Conservation (phyloP, 2,888 invertebrate species). For the Drosophila flavopinicola region DNA sequence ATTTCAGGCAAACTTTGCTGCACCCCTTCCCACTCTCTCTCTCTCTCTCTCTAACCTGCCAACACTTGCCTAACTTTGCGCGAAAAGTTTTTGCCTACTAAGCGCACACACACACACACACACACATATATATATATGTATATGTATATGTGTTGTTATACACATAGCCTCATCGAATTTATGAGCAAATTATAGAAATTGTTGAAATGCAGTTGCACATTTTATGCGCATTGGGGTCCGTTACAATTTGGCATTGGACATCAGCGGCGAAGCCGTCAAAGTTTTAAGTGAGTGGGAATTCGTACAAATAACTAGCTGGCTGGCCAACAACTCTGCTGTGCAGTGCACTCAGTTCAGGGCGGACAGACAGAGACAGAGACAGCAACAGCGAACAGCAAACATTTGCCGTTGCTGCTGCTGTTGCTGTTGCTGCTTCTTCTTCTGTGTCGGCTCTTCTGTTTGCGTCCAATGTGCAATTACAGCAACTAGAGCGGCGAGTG, state of each 20-base stretch:
- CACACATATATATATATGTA: background rate
- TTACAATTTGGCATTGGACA: constrained; percentile 27
- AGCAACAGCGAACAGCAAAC: background rate
- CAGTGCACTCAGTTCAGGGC: too few species aligned
- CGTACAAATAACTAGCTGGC: constrained; percentile 30
- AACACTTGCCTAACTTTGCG: constrained; percentile 14
- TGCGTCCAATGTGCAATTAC: constrained; percentile 9
- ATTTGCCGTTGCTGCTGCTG: background rate
- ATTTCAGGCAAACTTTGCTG: constrained; percentile 48
- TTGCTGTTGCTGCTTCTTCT: background rate
- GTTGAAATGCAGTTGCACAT: constrained; percentile 21
- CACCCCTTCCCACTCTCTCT: background rate
- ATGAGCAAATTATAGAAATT: constrained; percentile 26
- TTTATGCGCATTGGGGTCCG: constrained; percentile 7
- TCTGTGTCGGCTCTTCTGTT: too few species aligned
- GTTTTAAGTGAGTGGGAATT: constrained; percentile 48
- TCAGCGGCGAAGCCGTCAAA: constrained; percentile 19
- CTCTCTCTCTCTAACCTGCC: constrained; percentile 3
- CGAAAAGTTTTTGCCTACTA: constrained; percentile 25
- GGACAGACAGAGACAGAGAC: background rate
- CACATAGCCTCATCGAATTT: constrained; percentile 21
- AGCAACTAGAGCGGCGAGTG: background rate
- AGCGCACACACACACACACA: constrained; percentile 14
- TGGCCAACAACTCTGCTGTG: background rate
- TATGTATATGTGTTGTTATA: background rate